phyloP scores from a whole-genome alignment of 1,140 invertebrate species.

The Cotesia vestalis region DNA sequence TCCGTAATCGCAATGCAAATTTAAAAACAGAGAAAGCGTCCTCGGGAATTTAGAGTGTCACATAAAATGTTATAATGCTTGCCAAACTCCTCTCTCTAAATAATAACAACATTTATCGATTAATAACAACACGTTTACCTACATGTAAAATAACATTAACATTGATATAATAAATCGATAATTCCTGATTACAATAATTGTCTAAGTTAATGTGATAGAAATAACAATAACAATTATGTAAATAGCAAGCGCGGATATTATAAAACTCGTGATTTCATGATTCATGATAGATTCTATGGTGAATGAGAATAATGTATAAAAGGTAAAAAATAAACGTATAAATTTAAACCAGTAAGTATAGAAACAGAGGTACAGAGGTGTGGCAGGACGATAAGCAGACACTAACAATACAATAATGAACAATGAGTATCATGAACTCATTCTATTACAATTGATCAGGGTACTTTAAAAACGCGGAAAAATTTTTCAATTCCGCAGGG shows the following conservation, averaged over 20 bases:
- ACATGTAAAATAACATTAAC: too few species aligned
- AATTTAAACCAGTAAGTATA: too few species aligned
- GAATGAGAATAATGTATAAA: neutral
- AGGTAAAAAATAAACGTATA: neutral
- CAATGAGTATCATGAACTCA: slow-evolving; percentile 2
- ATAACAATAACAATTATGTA: too few species aligned
- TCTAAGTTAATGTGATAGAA: too few species aligned
- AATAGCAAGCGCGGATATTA: too few species aligned
- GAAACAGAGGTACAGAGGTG: slow-evolving; percentile 19
- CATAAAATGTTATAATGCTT: neutral
- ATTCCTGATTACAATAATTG: too few species aligned
- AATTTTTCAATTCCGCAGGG: neutral
- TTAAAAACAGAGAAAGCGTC: slow-evolving; percentile 34
- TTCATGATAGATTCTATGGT: too few species aligned
- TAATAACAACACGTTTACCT: neutral
- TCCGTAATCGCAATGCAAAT: slow-evolving; percentile 26
- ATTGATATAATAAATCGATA: too few species aligned
- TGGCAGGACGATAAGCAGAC: slow-evolving; percentile 30
- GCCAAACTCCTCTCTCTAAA: slow-evolving; percentile 28
- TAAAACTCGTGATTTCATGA: too few species aligned
- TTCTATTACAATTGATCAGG: slow-evolving; percentile 15
- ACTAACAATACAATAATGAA: slow-evolving; percentile 11
- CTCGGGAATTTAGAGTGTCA: slow-evolving; percentile 2
- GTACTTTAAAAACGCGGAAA: slow-evolving; percentile 11
- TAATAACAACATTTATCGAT: neutral